These are phyloP conservation scores for Acleris sparsana DNA, from an alignment of 2,888 invertebrate genomes.

Conservation along the genomic window DNA sequence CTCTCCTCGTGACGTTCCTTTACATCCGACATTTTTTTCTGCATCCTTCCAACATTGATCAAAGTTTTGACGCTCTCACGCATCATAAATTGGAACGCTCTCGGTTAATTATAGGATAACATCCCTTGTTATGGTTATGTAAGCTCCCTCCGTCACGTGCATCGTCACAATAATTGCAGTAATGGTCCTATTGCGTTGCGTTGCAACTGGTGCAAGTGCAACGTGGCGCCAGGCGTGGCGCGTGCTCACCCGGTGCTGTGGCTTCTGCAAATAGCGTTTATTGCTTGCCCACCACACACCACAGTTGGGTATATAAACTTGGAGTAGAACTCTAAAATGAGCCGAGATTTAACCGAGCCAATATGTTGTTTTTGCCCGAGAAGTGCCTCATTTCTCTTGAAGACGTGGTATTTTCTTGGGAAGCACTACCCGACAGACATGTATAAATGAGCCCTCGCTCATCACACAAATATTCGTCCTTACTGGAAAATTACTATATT, in stretches of 20 bases:
- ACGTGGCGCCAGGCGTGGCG: conserved; percentile 50
- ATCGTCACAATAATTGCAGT: conserved; percentile 38
- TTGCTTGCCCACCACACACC: conserved; percentile 49
- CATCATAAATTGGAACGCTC: conserved; percentile 18
- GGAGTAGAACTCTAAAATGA: conserved; percentile 49
- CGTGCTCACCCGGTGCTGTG: conserved; percentile 55
- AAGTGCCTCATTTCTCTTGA: too few relatives aligned
- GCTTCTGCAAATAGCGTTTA: conserved; percentile 73
- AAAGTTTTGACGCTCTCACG: background rate
- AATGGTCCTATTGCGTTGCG: conserved; percentile 31
- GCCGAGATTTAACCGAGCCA: conserved; percentile 10
- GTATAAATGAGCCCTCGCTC: background rate
- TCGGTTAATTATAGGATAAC: conserved; percentile 28
- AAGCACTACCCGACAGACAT: too few relatives aligned
- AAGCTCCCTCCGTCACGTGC: conserved; percentile 38
- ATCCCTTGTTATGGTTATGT: conserved; percentile 20
- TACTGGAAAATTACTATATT: background rate
- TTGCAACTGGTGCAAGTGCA: conserved; percentile 42
- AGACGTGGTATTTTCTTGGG: too few relatives aligned
- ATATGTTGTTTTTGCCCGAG: too few relatives aligned
- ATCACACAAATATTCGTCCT: too few relatives aligned
- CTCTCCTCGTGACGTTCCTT: conserved; percentile 54
- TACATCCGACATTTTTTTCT: conserved; percentile 45
- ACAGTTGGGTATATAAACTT: conserved; percentile 53
- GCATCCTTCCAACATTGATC: conserved; percentile 7